Evolutionary conservation across 2,113 vertebrate species (phyloP).

Genomic region (Thomomys bottae): DNA sequence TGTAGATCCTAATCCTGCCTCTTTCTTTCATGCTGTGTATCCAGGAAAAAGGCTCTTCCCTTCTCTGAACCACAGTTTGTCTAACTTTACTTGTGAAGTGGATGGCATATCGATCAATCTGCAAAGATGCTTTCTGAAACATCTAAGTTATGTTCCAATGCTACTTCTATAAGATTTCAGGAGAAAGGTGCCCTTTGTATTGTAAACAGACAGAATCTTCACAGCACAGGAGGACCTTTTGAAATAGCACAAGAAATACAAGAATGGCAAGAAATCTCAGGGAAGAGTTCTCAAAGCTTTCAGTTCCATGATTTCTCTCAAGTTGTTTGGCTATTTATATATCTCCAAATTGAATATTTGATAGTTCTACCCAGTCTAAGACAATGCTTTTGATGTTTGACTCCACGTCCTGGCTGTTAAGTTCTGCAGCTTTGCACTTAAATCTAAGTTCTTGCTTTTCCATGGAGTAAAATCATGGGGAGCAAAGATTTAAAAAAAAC

Average conservation of each 20-base stretch:
- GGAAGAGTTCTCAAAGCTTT: not conserved
- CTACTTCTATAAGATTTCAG: not conserved
- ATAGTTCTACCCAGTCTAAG: not conserved
- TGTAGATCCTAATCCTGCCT: not conserved
- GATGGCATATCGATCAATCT: not conserved
- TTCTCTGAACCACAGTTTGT: not conserved
- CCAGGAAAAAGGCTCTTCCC: not conserved
- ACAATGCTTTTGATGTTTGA: not conserved
- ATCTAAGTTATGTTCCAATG: not conserved
- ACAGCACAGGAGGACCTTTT: not conserved
- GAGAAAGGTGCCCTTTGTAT: not conserved
- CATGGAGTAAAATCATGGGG: not conserved
- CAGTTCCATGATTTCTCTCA: not conserved
- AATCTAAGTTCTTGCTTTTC: not conserved
- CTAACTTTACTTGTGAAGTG: not conserved
- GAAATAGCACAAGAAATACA: not conserved
- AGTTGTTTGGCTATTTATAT: not conserved
- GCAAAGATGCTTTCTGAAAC: not conserved
- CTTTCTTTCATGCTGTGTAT: too few species aligned
- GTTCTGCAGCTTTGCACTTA: not conserved
- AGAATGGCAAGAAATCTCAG: not conserved
- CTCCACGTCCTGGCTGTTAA: not conserved
- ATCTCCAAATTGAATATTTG: not conserved
- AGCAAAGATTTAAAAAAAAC: too few species aligned
- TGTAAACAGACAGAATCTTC: not conserved